phyloP scores from a whole-genome alignment of 2,113 vertebrate species.

The Muntiacus reevesi region DNA sequence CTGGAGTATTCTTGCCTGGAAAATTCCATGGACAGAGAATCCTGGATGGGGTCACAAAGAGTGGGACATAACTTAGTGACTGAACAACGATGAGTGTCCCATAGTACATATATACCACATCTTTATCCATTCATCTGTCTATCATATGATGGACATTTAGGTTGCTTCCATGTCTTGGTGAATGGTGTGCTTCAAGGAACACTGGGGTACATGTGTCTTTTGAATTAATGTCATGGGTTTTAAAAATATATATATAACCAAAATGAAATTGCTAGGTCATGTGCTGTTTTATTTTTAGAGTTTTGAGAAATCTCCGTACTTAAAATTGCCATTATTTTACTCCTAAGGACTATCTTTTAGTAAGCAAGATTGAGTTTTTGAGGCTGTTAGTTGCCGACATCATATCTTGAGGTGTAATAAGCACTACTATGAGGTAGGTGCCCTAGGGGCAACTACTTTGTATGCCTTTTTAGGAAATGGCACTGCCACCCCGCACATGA shows the following conservation, averaged over 20 bases:
- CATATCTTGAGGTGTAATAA: background rate
- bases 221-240: background rate
- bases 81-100: background rate
- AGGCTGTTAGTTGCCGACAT: background rate
- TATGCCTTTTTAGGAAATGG: background rate
- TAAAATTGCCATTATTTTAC: background rate
- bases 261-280: background rate
- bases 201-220: background rate
- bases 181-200: background rate
- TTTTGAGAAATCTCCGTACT: background rate
- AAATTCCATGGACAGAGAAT: background rate
- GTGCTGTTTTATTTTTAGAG: background rate
- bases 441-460: background rate
- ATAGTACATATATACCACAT: background rate
- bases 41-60: background rate
- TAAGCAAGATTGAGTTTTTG: background rate
- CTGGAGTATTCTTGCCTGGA: background rate
- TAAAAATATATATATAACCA: background rate
- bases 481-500: too few species aligned
- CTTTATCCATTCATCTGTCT: background rate
- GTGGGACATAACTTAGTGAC: background rate
- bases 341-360: background rate
- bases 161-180: background rate
- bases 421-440: background rate
- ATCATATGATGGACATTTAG: background rate